Evolutionary conservation across 1,140 invertebrate genomes (phyloP), one percentile per base, ranked within the genome.

Genomic region (Temnothorax curvispinosus): DNA sequence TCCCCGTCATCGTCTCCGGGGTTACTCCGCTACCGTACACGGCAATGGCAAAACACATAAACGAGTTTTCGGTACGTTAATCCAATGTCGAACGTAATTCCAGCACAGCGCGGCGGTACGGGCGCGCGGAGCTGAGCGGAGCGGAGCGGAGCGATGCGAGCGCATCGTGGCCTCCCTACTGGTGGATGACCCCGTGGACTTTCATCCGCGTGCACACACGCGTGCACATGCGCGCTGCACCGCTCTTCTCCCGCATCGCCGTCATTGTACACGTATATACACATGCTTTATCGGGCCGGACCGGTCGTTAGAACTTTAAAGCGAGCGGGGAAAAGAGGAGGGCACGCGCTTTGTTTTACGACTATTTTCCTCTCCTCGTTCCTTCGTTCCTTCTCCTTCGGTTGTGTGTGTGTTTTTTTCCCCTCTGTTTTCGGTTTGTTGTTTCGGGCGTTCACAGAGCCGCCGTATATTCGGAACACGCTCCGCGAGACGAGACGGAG

Each of bases 11-110:
- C 64, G n/a, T 80, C 77, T 69, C 44, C 7, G 80, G n/a, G 69
- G 21, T 60, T 44, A n/a, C 54, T 15, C 80, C 80, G 69, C 54
- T 60, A 41, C 41, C 56, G 35, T 71, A 44, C 54, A 50, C 72
- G 13, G 85, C 86, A 90, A 90, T 81, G 69, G 85, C 72, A 90
- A 89, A 89, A 90, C 88, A 90, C 88, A 89, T 90, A 90, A 90
- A 90, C 89, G 88, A 85, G 88, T 90, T 90, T 90, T 90, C 89
- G 88, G 88, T 90, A 90, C 89, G 89, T 90, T 90, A 90, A 90
- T 90, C 69, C 88, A 84, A 75, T 56, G 74, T 88, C 89, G 88
- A 90, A 87, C 86, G 88, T 85, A 90, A 89, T 90, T 85, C 85
- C 88, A 76, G 64, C 27, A 27, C 77, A 50, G 21, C 32, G 62